phyloP scores from a whole-genome alignment of 2,888 invertebrate genomes.

The Biston stratarius region DNA sequence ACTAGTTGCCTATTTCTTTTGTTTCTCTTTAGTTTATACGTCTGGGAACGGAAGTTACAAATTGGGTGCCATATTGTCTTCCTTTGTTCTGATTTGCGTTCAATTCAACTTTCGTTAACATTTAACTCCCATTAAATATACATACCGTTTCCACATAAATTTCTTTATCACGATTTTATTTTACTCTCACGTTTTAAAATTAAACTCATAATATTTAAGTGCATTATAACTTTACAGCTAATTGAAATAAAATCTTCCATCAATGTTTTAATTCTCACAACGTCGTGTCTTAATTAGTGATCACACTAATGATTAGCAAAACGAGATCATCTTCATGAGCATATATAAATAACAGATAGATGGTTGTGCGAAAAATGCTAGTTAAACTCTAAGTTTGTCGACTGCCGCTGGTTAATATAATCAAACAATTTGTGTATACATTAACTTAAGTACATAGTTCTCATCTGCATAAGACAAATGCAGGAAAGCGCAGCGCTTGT shows the following conservation, averaged over 20 bases:
- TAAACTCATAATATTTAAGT: slow-evolving; percentile 3
- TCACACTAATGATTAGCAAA: slow-evolving; percentile 14
- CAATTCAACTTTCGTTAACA: slow-evolving; percentile 33
- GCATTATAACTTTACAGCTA: slow-evolving; percentile 5
- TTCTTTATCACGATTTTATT: background rate
- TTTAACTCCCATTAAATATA: background rate
- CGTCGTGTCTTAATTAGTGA: slow-evolving; percentile 52
- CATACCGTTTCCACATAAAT: slow-evolving; percentile 16
- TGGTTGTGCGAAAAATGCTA: slow-evolving; percentile 3
- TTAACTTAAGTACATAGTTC: slow-evolving; percentile 40
- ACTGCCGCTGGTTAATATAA: slow-evolving; percentile 31
- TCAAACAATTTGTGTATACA: slow-evolving; percentile 28
- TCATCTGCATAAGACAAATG: slow-evolving; percentile 72
- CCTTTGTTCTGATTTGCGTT: slow-evolving; percentile 22
- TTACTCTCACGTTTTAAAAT: slow-evolving; percentile 4
- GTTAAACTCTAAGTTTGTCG: slow-evolving; percentile 6
- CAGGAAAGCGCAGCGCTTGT: slow-evolving; percentile 74
- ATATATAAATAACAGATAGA: slow-evolving; percentile 27
- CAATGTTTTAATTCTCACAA: slow-evolving; percentile 57
- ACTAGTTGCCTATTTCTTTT: slow-evolving; percentile 55
- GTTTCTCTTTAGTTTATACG: slow-evolving; percentile 60
- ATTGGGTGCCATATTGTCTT: slow-evolving; percentile 53
- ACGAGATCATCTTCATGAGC: slow-evolving; percentile 11
- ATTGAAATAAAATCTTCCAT: slow-evolving; percentile 22
- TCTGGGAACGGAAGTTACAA: slow-evolving; percentile 61